Percentiles rank a stretch among this genome's conserved stretches.
phyloP scores from a whole-genome alignment of 1,140 invertebrate genomes.

The Pachyrhynchus sulphureomaculatus region DNA sequence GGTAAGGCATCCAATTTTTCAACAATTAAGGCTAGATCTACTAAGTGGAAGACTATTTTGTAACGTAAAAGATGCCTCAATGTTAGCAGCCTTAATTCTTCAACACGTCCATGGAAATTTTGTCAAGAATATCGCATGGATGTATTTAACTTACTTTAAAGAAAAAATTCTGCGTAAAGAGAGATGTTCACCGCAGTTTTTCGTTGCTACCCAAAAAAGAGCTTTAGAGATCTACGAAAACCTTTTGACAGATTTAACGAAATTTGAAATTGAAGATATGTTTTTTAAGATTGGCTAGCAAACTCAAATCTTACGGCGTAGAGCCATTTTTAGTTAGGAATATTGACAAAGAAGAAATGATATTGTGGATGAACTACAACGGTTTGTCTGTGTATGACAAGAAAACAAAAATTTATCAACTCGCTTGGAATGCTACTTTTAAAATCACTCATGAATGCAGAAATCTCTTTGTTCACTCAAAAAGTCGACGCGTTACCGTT shows the following conservation, averaged over 20 bases:
- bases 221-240: constrained; percentile 29
- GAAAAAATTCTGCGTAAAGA: constrained; percentile 22
- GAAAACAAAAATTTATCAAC: background rate
- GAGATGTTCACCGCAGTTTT: constrained; percentile 2
- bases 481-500: background rate
- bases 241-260: constrained; percentile 10
- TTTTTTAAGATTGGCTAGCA: constrained; percentile 25
- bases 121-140: background rate
- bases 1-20: constrained; percentile 18
- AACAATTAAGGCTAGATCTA: constrained; percentile 28
- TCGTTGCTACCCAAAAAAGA: constrained; percentile 9
- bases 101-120: constrained; percentile 24
- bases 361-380: constrained; percentile 30
- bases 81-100: constrained; percentile 25
- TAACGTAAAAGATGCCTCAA: constrained; percentile 10
- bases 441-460: constrained; percentile 26
- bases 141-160: constrained; percentile 17
- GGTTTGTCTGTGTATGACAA: constrained; percentile 21
- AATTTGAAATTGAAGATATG: constrained; percentile 22
- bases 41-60: constrained; percentile 24
- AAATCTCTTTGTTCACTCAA: constrained; percentile 9
- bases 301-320: constrained; percentile 29
- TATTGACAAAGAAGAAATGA: constrained; percentile 6
- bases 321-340: constrained; percentile 22
- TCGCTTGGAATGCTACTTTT: constrained; percentile 14